Evolutionary conservation across 2,888 invertebrate species (phyloP).

Genomic region (Pharmacophagus antenor): DNA sequence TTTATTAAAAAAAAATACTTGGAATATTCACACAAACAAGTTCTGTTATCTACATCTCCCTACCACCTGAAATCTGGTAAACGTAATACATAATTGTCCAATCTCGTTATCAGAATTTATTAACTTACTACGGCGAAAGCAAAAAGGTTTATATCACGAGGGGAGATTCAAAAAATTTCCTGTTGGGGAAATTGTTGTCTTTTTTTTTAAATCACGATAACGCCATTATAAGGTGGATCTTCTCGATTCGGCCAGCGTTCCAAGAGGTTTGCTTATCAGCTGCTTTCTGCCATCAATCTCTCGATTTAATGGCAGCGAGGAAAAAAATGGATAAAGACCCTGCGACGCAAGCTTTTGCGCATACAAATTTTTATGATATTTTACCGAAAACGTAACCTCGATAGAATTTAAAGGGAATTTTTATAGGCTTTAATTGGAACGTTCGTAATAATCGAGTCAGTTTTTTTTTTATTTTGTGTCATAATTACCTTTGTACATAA

Average conservation of each 20-base stretch:
- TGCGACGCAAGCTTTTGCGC: constrained; percentile 22
- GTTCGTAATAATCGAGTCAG: not conserved
- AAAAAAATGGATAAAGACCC: constrained; percentile 15
- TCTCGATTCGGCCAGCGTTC: constrained; percentile 16
- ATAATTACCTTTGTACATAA: not conserved
- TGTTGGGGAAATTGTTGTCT: constrained; percentile 2
- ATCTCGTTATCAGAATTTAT: constrained; percentile 20
- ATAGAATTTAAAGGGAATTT: constrained; percentile 15
- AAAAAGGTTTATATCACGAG: constrained; percentile 10
- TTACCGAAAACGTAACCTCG: constrained; percentile 13
- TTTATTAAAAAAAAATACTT: too few relatives aligned
- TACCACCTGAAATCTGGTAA: not conserved
- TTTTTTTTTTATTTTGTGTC: too few relatives aligned
- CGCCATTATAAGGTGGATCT: constrained; percentile 20
- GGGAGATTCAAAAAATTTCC: constrained; percentile 11
- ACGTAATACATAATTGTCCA: constrained; percentile 8
- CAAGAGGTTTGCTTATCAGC: constrained; percentile 20
- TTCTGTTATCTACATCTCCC: not conserved
- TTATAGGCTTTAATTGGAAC: not conserved
- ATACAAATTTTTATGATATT: constrained; percentile 22
- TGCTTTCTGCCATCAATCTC: constrained; percentile 24
- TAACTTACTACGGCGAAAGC: constrained; percentile 6
- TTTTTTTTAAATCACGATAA: constrained; percentile 19
- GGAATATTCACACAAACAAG: not conserved
- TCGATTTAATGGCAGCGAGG: constrained; percentile 25